These are phyloP conservation scores for Agonum fuliginosum DNA, from an alignment of 2,888 invertebrate genomes.

Conservation along the genomic window DNA sequence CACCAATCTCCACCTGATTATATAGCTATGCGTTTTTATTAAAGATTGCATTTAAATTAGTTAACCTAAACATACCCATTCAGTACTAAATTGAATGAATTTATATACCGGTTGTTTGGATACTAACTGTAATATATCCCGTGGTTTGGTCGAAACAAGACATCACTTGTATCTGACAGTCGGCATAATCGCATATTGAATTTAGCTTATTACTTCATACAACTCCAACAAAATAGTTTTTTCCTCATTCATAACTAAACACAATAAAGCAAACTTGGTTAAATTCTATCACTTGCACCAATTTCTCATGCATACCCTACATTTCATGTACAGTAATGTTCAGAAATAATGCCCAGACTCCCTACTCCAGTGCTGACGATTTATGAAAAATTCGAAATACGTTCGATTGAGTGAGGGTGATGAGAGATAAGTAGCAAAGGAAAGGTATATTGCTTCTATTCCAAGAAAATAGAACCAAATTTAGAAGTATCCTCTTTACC, in stretches of 20 bases:
- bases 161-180: slow-evolving; percentile 29
- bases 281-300: background rate
- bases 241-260: background rate
- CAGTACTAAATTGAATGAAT: slow-evolving; percentile 9
- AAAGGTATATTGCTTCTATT: too few species aligned
- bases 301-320: slow-evolving; percentile 2
- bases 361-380: too few species aligned
- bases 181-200: slow-evolving; percentile 28
- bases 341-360: too few species aligned
- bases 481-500: too few species aligned
- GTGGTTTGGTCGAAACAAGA: background rate
- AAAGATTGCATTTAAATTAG: background rate
- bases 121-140: slow-evolving; percentile 1
- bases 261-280: background rate
- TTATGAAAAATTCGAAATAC: too few species aligned
- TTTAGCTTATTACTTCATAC: slow-evolving; percentile 15
- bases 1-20: background rate
- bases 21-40: background rate
- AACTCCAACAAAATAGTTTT: slow-evolving; percentile 22
- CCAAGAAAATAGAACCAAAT: too few species aligned
- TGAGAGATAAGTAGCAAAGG: too few species aligned
- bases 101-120: background rate
- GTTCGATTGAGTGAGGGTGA: too few species aligned
- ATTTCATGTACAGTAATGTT: background rate
- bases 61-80: background rate